Evolutionary conservation across 1,140 invertebrate species (phyloP), one percentile per base, ranked within the genome.

Genomic region (Dysdera silvatica): DNA sequence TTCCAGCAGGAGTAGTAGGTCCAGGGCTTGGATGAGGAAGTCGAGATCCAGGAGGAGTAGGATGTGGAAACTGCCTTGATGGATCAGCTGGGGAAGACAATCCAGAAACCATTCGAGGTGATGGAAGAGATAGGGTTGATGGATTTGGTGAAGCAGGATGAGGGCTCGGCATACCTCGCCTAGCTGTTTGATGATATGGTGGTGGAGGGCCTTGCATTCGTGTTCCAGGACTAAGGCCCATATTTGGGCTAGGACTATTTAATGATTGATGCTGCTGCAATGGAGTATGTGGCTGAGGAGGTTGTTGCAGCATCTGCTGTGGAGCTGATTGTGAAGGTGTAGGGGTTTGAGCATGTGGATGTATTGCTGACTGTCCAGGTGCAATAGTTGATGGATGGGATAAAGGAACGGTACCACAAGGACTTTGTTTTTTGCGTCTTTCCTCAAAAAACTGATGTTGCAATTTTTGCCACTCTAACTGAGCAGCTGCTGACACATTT

Each of bases 121-220:
- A 74, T n/a, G 71, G 69, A 32, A 73, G 33, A 16, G 72, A 72
- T 24, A 74, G 41, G 16, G 68, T 65, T 33, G 77, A 61, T 37
- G 69, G 59, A 62, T 58, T 61, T 31, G 67, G 67, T n/a, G 69
- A 84, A 86, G 71, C 89, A 88, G 63, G 67, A 61, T 66, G 66
- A 53, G 64, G 65, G 54, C 64, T 68, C 51, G 90, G 88, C 68
- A 87, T 89, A 18, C 88, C 87, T 43, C 87, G 89, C 69, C 88
- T 79, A 66, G 87, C 87, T 45, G 84, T 85, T 72, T 86, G 85
- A 74, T 87, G 87, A 77, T 89, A 89, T 14, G 90, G 85, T 5
- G 91, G 91, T 3, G 90, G 91, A 6, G 90, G 69, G 8, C 89
- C 89, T 77, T 90, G 89, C 62, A 75, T 71, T 54, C 74, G 47